These are phyloP conservation scores for Anguilla japonica DNA, from an alignment of 2,113 vertebrate species.

Conservation along the genomic window DNA sequence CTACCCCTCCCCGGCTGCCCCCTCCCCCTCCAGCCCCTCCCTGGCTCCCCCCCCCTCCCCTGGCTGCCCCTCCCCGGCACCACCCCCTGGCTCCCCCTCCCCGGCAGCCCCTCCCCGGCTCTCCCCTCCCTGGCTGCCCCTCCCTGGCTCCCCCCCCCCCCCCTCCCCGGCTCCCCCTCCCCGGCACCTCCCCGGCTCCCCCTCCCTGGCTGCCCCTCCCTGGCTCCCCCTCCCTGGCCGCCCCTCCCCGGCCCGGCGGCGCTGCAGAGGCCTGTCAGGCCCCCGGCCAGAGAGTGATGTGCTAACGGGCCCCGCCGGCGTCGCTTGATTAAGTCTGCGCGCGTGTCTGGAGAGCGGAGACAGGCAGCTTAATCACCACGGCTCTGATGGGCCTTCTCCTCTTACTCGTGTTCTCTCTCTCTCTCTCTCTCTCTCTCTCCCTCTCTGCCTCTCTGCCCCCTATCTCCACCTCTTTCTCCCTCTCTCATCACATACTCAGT, in stretches of 20 bases:
- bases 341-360: slow-evolving; percentile 72
- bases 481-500: slow-evolving; percentile 28
- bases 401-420: background rate
- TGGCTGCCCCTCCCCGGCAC: background rate
- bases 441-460: background rate
- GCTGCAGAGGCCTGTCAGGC: slow-evolving; percentile 64
- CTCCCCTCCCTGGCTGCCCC: background rate
- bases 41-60: background rate
- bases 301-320: slow-evolving; percentile 67
- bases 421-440: background rate
- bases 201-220: no score
- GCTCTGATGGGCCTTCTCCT: background rate
- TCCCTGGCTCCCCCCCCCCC: background rate
- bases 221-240: no score
- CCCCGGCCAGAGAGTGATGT: slow-evolving; percentile 65
- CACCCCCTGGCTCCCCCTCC: no score
- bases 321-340: slow-evolving; percentile 74
- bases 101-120: no score
- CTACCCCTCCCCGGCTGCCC: background rate
- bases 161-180: slow-evolving; percentile 10
- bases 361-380: slow-evolving; percentile 64
- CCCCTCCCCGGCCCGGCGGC: no score
- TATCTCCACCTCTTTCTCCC: slow-evolving; percentile 36
- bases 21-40: no score
- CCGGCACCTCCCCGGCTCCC: slow-evolving; percentile 17